Evolutionary conservation across 2,888 invertebrate species (phyloP), one percentile per base, ranked within the genome.

Genomic region (Pherbina coryleti): DNA sequence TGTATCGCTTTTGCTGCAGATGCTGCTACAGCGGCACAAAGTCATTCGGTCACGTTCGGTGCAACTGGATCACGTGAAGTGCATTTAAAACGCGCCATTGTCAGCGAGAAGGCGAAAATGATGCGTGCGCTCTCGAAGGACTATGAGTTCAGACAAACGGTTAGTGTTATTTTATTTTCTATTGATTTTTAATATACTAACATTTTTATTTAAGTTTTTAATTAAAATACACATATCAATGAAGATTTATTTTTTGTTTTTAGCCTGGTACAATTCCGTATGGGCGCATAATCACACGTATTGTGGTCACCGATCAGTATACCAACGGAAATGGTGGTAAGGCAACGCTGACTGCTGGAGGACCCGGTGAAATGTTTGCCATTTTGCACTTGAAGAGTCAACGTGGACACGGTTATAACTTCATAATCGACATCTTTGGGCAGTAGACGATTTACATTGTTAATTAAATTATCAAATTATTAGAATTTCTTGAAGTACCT

Each of bases 351-450:
- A 49, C 83, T 1, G 55, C 57, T 0, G 91, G 91, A 37, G 91
- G 91, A 14, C 89, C 90, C 0, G 88, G 88, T 3, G 74, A 79
- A 66, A 84, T 75, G 9, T 84, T 82, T 44, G 90, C 87, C 2
- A 87, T 87, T 0, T 78, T 91, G 0, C 87, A 86, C 51, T 89
- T 91, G 82, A 91, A 90, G 81, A 91, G 91, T 34, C 88, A 89
- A 79, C 86, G 90, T 19, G 85, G 88, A 51, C 88, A 89, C 37
- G 89, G 90, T 8, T 88, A 91, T 82, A 89, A 90, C 80, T 91
- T 90, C 79, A 71, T 89, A 19, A 85, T 91, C 14, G 88, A 90
- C 70, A 80, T 91, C 55, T 91, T 89, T 83, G 90, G 84, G 7
- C 34, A 22, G 5, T 71, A 55, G 9, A 3, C 8, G 19, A 55